Evolutionary conservation across 2,888 invertebrate genomes (phyloP).

Genomic region (Empis livida): DNA sequence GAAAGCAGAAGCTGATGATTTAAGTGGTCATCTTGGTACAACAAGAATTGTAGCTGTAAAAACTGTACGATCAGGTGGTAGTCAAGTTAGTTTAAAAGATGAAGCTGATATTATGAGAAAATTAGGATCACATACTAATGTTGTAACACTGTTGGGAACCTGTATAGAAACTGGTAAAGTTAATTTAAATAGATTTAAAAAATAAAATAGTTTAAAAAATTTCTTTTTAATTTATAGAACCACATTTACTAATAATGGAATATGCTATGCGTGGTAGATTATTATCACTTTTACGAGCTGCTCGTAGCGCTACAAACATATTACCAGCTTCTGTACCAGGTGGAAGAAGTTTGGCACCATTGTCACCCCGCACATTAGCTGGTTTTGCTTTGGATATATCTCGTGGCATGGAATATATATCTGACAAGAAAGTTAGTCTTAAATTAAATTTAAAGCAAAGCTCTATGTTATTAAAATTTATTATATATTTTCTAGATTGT

Average conservation of each 20-base stretch:
- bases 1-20: slow-evolving; percentile 73
- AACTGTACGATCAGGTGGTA: slow-evolving; percentile 65
- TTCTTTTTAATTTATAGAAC: slow-evolving; percentile 43
- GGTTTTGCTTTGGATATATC: slow-evolving; percentile 73
- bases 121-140: slow-evolving; percentile 69
- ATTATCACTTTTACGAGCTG: slow-evolving; percentile 56
- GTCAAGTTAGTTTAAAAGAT: slow-evolving; percentile 61
- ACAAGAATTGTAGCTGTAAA: slow-evolving; percentile 76
- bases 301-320: slow-evolving; percentile 32
- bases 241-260: slow-evolving; percentile 71
- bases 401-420: slow-evolving; percentile 73
- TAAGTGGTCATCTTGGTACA: slow-evolving; percentile 61
- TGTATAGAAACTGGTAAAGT: slow-evolving; percentile 65
- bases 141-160: slow-evolving; percentile 67
- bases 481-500: slow-evolving; percentile 49
- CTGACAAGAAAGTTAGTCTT: slow-evolving; percentile 56
- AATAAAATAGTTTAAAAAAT: neutral
- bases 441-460: neutral
- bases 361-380: slow-evolving; percentile 50
- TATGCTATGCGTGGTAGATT: slow-evolving; percentile 76
- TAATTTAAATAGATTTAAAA: neutral
- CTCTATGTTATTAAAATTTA: neutral
- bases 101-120: slow-evolving; percentile 76
- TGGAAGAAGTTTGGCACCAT: slow-evolving; percentile 30
- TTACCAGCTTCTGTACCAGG: slow-evolving; percentile 39